Base-by-base conservation (phyloP, 2,888 invertebrate species). In the Sinodicranocentrus sp. region DNA sequence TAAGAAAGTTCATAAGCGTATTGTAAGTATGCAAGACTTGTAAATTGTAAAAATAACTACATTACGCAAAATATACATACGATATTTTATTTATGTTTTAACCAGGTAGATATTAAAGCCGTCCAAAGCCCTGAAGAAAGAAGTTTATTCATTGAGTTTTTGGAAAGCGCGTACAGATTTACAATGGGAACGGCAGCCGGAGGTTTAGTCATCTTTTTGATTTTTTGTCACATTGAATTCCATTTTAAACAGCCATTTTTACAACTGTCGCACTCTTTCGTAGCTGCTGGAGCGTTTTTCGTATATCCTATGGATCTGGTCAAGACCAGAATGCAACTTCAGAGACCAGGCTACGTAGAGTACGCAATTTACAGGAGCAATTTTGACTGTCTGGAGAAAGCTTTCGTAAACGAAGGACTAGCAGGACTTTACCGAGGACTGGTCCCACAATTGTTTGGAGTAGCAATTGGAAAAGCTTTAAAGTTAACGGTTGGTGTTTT, bases 391-490 rank as follows among this genome's bases (percentile, higher is more conserved):
- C 44, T 86, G n/a, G 70, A 76, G 33, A 83, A 78, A 43, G 80
- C 82, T 92, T 89, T 91, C 71, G 89, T 90, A 57, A 91, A 91
- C 88, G 93, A 93, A 89, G 93, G 93, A 39, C 65, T 91, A 8
- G 75, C 89, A 43, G 92, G 92, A 2, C 89, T 92, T 72, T 92
- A 92, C 88, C 89, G 92, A 43, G 92, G 92, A 33, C 90, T 93
- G 26, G 89, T 92, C 25, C 93, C 93, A 6, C 93, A 93, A 89
- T 90, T 93, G 19, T 91, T 93, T 26, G 93, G 93, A 26, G 93
- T 93, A 23, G 93, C 93, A 25, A 93, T 93, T 0, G 93, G 93
- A 89, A 93, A 93, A 89, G 93, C 93, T 87, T 93, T 93, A 89
- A 93, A 93, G 89, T 89, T 93, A 23, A 92, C 92, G 59, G 91